Conservation (phyloP, 2,797 vertebrate species). For the Anolis apletophallus region DNA sequence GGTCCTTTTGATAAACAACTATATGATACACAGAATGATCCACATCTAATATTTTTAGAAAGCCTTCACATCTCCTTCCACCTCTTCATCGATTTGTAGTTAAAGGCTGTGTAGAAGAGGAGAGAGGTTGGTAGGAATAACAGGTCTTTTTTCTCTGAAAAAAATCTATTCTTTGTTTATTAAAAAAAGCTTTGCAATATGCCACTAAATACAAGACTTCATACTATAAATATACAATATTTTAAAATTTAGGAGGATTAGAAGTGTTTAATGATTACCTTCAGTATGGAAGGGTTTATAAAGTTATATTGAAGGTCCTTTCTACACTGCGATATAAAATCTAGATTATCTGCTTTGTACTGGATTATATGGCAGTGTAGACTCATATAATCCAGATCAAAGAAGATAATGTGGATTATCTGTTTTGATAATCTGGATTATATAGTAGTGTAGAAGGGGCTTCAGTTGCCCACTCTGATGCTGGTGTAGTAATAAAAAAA, state of each 20-base stretch:
- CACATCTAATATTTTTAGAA: not conserved
- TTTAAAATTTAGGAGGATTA: conserved; percentile 37
- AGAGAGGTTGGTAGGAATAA: not conserved
- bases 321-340: no score
- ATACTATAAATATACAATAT: conserved; percentile 44
- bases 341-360: no score
- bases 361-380: no score
- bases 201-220: conserved; percentile 7
- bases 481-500: conserved; percentile 7
- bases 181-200: conserved; percentile 27
- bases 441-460: no score
- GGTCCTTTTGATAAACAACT: conserved; percentile 4
- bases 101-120: not conserved
- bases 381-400: no score
- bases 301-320: conserved; percentile 32
- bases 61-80: conserved; percentile 6
- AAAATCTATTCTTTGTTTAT: conserved; percentile 25
- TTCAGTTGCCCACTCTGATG: conserved; percentile 13
- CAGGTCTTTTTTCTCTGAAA: not conserved
- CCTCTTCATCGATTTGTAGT: conserved; percentile 15
- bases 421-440: no score
- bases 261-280: conserved; percentile 26
- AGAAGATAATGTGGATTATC: no score
- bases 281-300: conserved; percentile 26
- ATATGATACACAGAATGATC: conserved; percentile 1